Percentiles rank a stretch among this genome's conserved stretches.
Evolutionary conservation across 2,888 invertebrate species (phyloP).

Genomic region (Pristionchus entomophagus): DNA sequence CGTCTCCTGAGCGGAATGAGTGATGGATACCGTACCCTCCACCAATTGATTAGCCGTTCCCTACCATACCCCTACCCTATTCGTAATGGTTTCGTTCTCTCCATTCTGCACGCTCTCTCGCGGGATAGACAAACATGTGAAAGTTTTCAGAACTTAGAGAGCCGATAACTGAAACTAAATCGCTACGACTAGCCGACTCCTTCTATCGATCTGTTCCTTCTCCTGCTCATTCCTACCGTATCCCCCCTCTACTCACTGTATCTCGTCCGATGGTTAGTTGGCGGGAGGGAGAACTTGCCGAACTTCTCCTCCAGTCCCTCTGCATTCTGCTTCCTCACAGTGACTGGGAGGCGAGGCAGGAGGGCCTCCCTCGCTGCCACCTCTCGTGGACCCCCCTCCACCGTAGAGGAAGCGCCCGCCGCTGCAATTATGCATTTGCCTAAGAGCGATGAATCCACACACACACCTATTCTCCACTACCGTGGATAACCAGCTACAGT

Average conservation of each 20-base stretch:
- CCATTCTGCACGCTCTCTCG: too few species aligned
- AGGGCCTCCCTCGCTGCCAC: conserved; percentile 44
- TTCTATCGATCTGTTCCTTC: too few species aligned
- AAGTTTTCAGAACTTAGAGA: neutral
- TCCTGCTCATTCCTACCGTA: conserved; percentile 51
- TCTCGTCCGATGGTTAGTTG: conserved; percentile 62
- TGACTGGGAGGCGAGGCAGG: conserved; percentile 76
- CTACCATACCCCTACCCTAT: neutral
- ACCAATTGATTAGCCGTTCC: neutral
- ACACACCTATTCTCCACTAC: too few species aligned
- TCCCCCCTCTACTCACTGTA: conserved; percentile 46
- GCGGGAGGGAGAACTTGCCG: conserved; percentile 96
- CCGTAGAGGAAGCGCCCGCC: conserved; percentile 24
- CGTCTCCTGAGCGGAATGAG: conserved; percentile 84
- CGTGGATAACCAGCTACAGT: too few species aligned
- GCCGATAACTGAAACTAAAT: too few species aligned
- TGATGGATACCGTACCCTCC: neutral
- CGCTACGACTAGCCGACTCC: too few species aligned
- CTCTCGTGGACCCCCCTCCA: neutral
- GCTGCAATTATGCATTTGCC: conserved; percentile 1
- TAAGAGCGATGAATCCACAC: too few species aligned
- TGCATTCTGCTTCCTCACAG: conserved; percentile 84
- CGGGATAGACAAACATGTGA: too few species aligned
- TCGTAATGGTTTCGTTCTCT: neutral
- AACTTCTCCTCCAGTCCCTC: conserved; percentile 98